Conservation (phyloP, 2,888 invertebrate genomes). For the Dryobota labecula region DNA sequence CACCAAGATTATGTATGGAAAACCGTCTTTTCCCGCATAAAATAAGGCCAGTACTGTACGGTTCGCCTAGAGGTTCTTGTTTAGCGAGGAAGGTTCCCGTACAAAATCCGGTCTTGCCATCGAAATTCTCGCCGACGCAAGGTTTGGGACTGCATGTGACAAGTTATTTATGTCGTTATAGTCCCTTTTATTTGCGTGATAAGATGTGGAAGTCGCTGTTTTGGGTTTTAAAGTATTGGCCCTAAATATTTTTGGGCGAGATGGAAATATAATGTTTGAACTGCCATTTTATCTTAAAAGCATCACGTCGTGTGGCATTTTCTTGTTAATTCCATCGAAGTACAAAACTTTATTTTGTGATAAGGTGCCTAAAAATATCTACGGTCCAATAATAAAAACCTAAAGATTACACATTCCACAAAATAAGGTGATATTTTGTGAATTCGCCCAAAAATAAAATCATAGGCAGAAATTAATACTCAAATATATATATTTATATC, state of each 20-base stretch:
- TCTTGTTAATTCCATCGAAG: not conserved
- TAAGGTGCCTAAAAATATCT: not conserved
- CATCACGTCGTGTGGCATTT: not conserved
- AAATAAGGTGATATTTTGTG: slow-evolving; percentile 63
- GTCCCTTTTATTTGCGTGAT: slow-evolving; percentile 71
- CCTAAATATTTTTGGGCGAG: slow-evolving; percentile 9
- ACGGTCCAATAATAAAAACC: slow-evolving; percentile 22
- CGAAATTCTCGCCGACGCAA: slow-evolving; percentile 88
- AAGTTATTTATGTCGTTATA: slow-evolving; percentile 65
- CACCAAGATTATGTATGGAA: slow-evolving; percentile 83
- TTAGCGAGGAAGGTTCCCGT: slow-evolving; percentile 89
- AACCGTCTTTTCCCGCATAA: slow-evolving; percentile 74
- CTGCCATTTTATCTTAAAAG: not conserved
- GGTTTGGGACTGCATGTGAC: slow-evolving; percentile 85
- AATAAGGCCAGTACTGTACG: slow-evolving; percentile 78
- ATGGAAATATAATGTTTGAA: not conserved
- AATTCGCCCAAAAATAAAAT: slow-evolving; percentile 46
- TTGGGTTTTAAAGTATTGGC: slow-evolving; percentile 13
- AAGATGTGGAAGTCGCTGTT: slow-evolving; percentile 12
- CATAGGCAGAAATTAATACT: slow-evolving; percentile 5
- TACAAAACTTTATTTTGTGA: not conserved
- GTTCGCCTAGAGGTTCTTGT: slow-evolving; percentile 79
- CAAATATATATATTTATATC: slow-evolving; percentile 39
- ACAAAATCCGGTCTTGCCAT: slow-evolving; percentile 86
- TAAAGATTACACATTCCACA: slow-evolving; percentile 23